Evolutionary conservation across 2,888 invertebrate genomes (phyloP), one percentile per base, ranked within the genome.

Genomic region (Synanthedon formicaeformis): DNA sequence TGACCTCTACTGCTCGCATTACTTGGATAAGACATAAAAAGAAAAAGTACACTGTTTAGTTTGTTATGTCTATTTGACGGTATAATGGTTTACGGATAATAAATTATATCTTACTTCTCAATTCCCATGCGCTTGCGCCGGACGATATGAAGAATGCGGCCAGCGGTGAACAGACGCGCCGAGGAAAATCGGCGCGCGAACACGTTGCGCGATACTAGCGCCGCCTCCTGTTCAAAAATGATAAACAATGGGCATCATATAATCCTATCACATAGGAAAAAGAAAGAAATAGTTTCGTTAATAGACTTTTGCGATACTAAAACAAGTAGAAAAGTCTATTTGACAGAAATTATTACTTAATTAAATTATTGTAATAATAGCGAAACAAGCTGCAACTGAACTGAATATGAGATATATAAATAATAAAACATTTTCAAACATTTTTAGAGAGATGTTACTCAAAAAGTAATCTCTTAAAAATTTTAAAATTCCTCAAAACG

Each of bases 111-210:
- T 76, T 71, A 91, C 91, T 90, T 90, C 71, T 91, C 91, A 53
- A 90, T 88, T 60, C 91, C 90, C 74, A 90, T 89, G 79, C 90
- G 91, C 80, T 93, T 93, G 67, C 91, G 90, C 57, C 90, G 89
- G 23, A 90, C 90, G 53, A 96, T 91, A 69, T 96, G 95, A 54
- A 96, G 82, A 63, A 96, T 93, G 59, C 92, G 90, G 4, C 96
- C 96, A 1, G 94, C 93, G 2, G 93, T 92, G 73, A 91, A 95
- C 34, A 95, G 88, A 56, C 91, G 88, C 49, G 91, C 91, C 59
- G 91, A 89, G 0, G 93, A 92, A 74, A 91, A 93, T 57, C 93
- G 86, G 59, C 93, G 85, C 59, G 90, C 89, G 60, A 91, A 89
- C 54, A 93, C 90, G 65, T 93, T 91, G 58, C 90, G 87, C 45